Evolutionary conservation across 2,797 vertebrate genomes (phyloP).

Genomic region (Enteromius fasciolatus): DNA sequence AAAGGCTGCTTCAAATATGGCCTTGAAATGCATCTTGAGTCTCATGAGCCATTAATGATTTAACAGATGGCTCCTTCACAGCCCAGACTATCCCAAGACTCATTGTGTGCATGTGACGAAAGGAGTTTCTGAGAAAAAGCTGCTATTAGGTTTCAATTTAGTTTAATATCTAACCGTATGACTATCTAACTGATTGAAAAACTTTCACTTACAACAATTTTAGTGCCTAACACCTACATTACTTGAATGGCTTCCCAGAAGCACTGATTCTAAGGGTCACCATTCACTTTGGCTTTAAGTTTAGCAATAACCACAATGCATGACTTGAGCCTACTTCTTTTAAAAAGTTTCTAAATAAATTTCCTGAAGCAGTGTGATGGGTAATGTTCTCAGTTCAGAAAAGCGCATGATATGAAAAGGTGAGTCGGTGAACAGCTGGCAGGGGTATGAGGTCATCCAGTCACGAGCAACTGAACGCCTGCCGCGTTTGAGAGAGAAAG

Average conservation of each 20-base stretch:
- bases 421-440: slow-evolving; percentile 1
- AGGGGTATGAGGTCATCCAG: not conserved
- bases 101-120: not conserved
- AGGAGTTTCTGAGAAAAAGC: not conserved
- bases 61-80: not conserved
- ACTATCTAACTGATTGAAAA: not conserved
- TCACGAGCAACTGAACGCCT: not conserved
- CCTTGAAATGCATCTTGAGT: not conserved
- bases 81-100: not conserved
- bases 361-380: not conserved
- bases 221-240: not conserved
- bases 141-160: not conserved
- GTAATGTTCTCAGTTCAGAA: not conserved
- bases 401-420: not conserved
- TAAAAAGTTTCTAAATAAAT: not conserved
- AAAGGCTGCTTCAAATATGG: not conserved
- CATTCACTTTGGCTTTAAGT: not conserved
- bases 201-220: not conserved
- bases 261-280: not conserved
- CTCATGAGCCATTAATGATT: not conserved
- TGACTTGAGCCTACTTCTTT: not conserved
- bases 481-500: not conserved
- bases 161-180: no score
- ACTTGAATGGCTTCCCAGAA: not conserved
- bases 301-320: not conserved